These are phyloP conservation scores for Malaclemys terrapin DNA, from an alignment of 2,113 vertebrate species.

Conservation along the genomic window DNA sequence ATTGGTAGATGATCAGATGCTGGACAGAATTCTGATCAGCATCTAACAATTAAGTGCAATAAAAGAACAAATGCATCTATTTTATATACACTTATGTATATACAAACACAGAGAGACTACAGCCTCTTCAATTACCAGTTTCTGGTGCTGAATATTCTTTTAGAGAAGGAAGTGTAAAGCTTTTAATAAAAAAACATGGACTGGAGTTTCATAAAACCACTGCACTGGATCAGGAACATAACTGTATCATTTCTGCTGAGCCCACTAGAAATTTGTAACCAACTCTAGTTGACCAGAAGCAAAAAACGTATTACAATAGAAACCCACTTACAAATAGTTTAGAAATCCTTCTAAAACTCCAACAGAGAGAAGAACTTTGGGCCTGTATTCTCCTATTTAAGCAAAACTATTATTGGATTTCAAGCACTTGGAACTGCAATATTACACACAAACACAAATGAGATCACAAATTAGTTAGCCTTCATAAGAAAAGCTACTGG, in stretches of 20 bases:
- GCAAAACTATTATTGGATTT: slow-evolving; percentile 38
- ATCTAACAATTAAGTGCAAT: neutral
- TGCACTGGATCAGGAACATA: slow-evolving; percentile 57
- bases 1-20: neutral
- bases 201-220: slow-evolving; percentile 44
- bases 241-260: slow-evolving; percentile 24
- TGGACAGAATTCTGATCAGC: neutral
- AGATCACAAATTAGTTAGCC: neutral
- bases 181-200: slow-evolving; percentile 39
- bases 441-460: neutral
- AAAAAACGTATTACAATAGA: neutral
- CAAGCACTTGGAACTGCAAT: neutral
- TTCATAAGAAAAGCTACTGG: neutral
- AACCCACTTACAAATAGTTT: slow-evolving; percentile 42
- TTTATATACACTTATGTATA: accelerated
- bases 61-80: neutral
- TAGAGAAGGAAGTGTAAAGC: slow-evolving; percentile 49
- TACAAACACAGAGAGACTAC: neutral
- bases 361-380: slow-evolving; percentile 49
- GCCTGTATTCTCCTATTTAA: slow-evolving; percentile 49
- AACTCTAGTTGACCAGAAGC: slow-evolving; percentile 3
- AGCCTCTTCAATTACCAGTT: neutral
- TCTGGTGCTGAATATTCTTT: neutral
- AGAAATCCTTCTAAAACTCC: slow-evolving; percentile 2
- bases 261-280: slow-evolving; percentile 38